phyloP scores from a whole-genome alignment of 2,888 invertebrate genomes.

The Ennomos erosarius region DNA sequence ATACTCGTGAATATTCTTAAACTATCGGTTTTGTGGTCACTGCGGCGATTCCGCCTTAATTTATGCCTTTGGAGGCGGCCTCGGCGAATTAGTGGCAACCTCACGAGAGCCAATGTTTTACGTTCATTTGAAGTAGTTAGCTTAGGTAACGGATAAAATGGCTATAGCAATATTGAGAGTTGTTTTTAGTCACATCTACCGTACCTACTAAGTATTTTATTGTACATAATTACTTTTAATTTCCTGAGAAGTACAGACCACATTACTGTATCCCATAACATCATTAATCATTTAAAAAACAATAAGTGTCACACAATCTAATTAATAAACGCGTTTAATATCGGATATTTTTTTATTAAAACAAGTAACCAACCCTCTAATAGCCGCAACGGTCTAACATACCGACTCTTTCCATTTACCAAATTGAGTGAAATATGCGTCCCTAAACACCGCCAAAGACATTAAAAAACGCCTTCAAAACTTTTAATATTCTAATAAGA shows the following conservation, averaged over 20 bases:
- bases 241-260: background rate
- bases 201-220: too few relatives aligned
- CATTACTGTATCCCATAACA: constrained; percentile 7
- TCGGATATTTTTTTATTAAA: constrained; percentile 57
- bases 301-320: constrained; percentile 58
- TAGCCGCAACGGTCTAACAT: constrained; percentile 57
- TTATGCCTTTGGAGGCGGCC: constrained; percentile 61
- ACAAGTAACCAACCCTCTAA: constrained; percentile 63
- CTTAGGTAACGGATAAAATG: constrained; percentile 9
- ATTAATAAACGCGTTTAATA: constrained; percentile 67
- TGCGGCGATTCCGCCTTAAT: constrained; percentile 73
- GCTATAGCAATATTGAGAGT: too few relatives aligned
- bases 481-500: constrained; percentile 85
- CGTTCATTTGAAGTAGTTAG: constrained; percentile 15
- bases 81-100: constrained; percentile 58
- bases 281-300: constrained; percentile 39
- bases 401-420: constrained; percentile 73
- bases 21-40: constrained; percentile 82
- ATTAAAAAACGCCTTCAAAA: constrained; percentile 80
- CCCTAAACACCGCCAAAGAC: constrained; percentile 76
- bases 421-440: constrained; percentile 83
- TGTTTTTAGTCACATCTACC: too few relatives aligned
- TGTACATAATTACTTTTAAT: background rate
- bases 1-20: constrained; percentile 84
- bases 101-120: constrained; percentile 44